Evolutionary conservation across 2,888 invertebrate species (phyloP).

Genomic region (Epirrita christyi): DNA sequence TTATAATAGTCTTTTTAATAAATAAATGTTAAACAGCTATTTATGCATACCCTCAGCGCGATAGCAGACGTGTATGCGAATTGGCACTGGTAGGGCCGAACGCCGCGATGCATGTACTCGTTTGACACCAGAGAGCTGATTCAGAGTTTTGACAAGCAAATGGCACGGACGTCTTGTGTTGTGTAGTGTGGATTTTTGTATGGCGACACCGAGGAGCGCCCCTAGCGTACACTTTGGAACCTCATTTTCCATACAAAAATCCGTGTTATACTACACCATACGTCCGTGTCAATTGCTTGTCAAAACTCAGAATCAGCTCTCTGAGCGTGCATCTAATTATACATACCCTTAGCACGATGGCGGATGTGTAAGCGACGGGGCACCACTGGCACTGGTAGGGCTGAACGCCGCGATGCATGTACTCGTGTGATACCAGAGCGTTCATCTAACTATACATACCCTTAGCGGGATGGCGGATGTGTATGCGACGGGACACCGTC

Average conservation of each 20-base stretch:
- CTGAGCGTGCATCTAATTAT: background rate
- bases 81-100: background rate
- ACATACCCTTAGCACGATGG: background rate
- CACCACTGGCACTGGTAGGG: background rate
- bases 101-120: background rate
- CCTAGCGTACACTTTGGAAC: too few species aligned
- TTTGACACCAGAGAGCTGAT: background rate
- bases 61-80: background rate
- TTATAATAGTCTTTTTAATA: background rate
- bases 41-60: slow-evolving; percentile 2
- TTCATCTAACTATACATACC: background rate
- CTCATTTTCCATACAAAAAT: too few species aligned
- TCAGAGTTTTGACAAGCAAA: too few species aligned
- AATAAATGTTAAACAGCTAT: too few species aligned
- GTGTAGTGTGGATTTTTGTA: too few species aligned
- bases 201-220: too few species aligned
- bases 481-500: background rate
- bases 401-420: background rate
- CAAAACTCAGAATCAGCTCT: too few species aligned
- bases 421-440: background rate
- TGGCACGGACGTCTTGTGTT: too few species aligned
- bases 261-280: too few species aligned
- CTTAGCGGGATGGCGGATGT: background rate
- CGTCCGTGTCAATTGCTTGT: too few species aligned
- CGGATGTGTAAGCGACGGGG: background rate